phyloP scores from a whole-genome alignment of 1,140 invertebrate species.

The Harpegnathos saltator region DNA sequence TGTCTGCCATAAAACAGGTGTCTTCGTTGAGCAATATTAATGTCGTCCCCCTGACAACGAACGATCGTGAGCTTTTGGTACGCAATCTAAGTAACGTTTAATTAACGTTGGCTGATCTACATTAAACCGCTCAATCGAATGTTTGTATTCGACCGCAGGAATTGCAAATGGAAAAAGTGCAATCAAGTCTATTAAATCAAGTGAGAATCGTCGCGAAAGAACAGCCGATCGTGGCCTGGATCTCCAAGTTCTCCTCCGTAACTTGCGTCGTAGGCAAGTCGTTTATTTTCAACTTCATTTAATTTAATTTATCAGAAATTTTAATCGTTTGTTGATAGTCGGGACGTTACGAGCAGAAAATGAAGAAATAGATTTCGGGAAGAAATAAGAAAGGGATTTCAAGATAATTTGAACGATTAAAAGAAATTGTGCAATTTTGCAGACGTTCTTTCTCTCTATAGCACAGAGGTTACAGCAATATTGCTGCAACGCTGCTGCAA shows the following conservation, averaged over 20 bases:
- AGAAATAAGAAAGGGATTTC: too few species aligned
- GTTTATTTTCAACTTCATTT: background rate
- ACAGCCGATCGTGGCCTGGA: slow-evolving; percentile 82
- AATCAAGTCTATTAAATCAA: slow-evolving; percentile 79
- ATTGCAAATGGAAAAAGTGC: slow-evolving; percentile 80
- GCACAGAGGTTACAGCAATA: too few species aligned
- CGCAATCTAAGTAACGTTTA: slow-evolving; percentile 6
- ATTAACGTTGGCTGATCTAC: too few species aligned
- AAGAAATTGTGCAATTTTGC: too few species aligned
- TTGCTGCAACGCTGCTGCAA: too few species aligned
- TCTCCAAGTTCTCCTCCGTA: slow-evolving; percentile 80
- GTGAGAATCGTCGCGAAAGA: slow-evolving; percentile 78
- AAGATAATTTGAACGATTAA: too few species aligned
- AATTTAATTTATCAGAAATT: too few species aligned
- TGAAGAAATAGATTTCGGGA: too few species aligned
- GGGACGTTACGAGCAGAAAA: too few species aligned
- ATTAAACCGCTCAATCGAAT: background rate
- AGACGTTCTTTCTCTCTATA: too few species aligned
- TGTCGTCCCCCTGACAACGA: slow-evolving; percentile 81
- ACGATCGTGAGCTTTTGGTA: slow-evolving; percentile 87
- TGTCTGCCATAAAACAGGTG: slow-evolving; percentile 71
- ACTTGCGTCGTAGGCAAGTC: slow-evolving; percentile 79
- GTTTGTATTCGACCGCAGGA: slow-evolving; percentile 69
- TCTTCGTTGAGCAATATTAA: slow-evolving; percentile 74
- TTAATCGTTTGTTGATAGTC: too few species aligned